Evolutionary conservation across 2,113 vertebrate species (phyloP), one percentile per base, ranked within the genome.

Genomic region (Phaethon lepturus): DNA sequence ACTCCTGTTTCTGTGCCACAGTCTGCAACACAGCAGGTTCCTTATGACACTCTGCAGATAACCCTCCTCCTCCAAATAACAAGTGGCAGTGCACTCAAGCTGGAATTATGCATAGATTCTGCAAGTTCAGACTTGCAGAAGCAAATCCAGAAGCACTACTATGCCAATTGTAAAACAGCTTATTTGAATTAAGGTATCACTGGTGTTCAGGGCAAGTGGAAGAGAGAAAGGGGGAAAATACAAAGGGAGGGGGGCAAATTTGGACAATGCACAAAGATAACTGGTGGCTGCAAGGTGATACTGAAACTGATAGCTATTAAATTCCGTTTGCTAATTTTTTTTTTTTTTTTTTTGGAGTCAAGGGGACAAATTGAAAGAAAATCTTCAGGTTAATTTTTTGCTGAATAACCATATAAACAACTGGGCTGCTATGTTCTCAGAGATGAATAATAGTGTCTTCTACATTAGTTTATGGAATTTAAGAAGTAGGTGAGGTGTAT

Each of bases 131-230:
- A 72, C 88, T 81, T 3, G 85, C 75, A 93, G 71, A 86, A 93
- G 83, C 35, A 75, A 91, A 88, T 85, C 45, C 76, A 89, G 76
- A 95, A 82, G 35, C 49, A 78, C 77, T 64, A 89, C 69, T 81
- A 67, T 19, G 38, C 42, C 60, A 71, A 5, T 0, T 68, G 56
- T 72, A 91, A 84, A 85, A 16, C 44, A 75, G 33, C 25, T 56
- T 33, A 63, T 93, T 81, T 87, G 64, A 96, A 89, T 72, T 87
- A 78, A 68, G 85, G 69, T 56, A 91, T 59, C 66, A 25, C 59
- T 56, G 33, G 33, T 42, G 52, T 91, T 93, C 66, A 78, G 72
- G 7, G 6, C 64, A 92, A 95, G 50, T 9, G 12, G 38, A 85
- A 63, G 53, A 58, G 2, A 91, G 20, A 49, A 73, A 69, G 9